Conservation (phyloP, 1,140 invertebrate species). For the Cataglyphis hispanica region DNA sequence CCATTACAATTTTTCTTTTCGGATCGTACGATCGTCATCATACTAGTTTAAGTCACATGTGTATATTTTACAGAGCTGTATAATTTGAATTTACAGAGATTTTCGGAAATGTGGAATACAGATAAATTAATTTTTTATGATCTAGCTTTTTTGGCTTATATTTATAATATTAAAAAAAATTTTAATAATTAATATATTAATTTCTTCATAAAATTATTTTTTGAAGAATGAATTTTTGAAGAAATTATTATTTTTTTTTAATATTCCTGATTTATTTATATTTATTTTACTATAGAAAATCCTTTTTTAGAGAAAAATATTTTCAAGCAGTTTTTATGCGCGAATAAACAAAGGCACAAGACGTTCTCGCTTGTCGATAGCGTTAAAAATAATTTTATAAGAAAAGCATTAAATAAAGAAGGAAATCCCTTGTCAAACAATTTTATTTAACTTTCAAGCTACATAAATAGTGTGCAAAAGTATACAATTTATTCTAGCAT, state of each 20-base stretch:
- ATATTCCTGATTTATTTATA: too few relatives aligned
- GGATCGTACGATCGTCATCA: background rate
- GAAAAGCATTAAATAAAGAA: background rate
- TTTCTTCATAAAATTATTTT: too few relatives aligned
- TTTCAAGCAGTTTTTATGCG: background rate
- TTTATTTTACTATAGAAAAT: background rate
- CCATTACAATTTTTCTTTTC: background rate
- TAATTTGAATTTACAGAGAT: background rate
- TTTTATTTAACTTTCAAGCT: conserved; percentile 27
- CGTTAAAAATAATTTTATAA: background rate
- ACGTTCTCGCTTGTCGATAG: background rate
- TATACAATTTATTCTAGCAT: background rate
- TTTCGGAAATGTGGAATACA: background rate
- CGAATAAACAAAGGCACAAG: background rate
- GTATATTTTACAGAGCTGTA: background rate
- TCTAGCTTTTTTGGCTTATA: background rate
- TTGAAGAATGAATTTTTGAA: too few relatives aligned
- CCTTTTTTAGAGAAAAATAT: background rate
- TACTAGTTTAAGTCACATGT: background rate
- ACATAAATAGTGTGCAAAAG: conserved; percentile 20
- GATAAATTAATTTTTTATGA: background rate
- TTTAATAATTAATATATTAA: too few relatives aligned
- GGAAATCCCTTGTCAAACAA: background rate
- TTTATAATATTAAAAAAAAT: too few relatives aligned
- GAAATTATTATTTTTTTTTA: too few relatives aligned